phyloP scores from a whole-genome alignment of 92 coral and sea anemone species.

The Epizoanthus scotinus region DNA sequence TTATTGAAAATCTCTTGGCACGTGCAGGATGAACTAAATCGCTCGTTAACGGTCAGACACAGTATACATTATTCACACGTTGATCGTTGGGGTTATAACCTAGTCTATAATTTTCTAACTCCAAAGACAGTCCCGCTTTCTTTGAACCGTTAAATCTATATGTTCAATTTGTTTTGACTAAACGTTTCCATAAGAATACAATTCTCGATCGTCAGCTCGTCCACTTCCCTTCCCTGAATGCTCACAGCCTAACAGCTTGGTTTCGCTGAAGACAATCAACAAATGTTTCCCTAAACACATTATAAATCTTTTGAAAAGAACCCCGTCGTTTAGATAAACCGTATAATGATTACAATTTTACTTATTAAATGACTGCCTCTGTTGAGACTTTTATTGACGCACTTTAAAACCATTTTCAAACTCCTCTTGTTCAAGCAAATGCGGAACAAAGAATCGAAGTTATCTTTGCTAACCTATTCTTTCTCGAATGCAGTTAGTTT shows the following conservation, averaged over 20 bases:
- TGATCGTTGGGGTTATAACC: not conserved
- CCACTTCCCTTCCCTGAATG: no score
- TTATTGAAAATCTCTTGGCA: slow-evolving; percentile 35
- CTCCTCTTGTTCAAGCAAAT: not conserved
- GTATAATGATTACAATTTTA: slow-evolving; percentile 24
- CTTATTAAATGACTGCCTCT: slow-evolving; percentile 22
- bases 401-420: not conserved
- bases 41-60: slow-evolving; percentile 31
- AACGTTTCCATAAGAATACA: no score
- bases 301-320: slow-evolving; percentile 33
- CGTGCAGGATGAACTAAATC: slow-evolving; percentile 16
- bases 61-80: slow-evolving; percentile 23
- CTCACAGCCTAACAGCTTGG: not conserved
- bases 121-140: not conserved
- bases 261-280: not conserved
- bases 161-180: not conserved
- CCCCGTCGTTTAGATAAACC: slow-evolving; percentile 39
- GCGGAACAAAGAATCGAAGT: slow-evolving; percentile 9
- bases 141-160: not conserved
- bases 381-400: not conserved
- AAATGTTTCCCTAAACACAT: slow-evolving; percentile 20
- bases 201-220: no score
- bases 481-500: not conserved
- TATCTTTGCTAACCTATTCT: not conserved
- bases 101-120: not conserved